Evolutionary conservation across 2,888 invertebrate genomes (phyloP), one percentile per base, ranked within the genome.

Genomic region (Euplagia quadripunctaria): DNA sequence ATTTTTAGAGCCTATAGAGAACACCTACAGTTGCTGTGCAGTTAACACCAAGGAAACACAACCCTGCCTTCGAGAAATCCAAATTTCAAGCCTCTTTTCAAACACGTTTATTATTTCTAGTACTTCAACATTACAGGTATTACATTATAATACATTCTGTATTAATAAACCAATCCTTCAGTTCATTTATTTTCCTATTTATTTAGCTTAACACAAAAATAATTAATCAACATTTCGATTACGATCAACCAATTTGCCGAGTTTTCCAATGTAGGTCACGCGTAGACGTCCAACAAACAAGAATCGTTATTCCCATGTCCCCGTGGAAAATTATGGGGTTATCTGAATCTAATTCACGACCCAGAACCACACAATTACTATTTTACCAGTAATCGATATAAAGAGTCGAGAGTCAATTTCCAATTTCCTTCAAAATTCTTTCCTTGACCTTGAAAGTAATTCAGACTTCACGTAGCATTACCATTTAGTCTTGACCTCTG

Each of bases 401-500:
- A 46, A 17, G 42, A 69, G 74, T 69, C 58, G 63, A 79, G 75
- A 71, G 68, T 63, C 74, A 68, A 74, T 73, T 75, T 68, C 73
- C 65, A 66, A 70, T 75, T 82, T 79, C 71, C 68, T 72, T 73
- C 49, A 17, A 58, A 75, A 75, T 77, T 79, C 51, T 65, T 75
- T 70, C 49, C 20, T 58, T 70, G 64, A 82, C 82, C 82, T 82
- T 82, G 68, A 64, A 69, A 76, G 67, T 71, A 70, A 70, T 79
- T 71, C 70, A 66, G 70, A 72, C 73, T 74, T 70, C 73, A 70
- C 52, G 46, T 73, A 49, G 61, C 65, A 76, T 78, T 75, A 70
- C 76, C 83, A 78, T 80, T 82, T 74, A 58, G 20, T n/a, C 52
- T 70, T 75, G 85, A 78, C 68, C 83, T 46, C 55, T 55, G 12